Base-by-base conservation (phyloP, 2,888 invertebrate genomes). In the Athalia rosae region DNA sequence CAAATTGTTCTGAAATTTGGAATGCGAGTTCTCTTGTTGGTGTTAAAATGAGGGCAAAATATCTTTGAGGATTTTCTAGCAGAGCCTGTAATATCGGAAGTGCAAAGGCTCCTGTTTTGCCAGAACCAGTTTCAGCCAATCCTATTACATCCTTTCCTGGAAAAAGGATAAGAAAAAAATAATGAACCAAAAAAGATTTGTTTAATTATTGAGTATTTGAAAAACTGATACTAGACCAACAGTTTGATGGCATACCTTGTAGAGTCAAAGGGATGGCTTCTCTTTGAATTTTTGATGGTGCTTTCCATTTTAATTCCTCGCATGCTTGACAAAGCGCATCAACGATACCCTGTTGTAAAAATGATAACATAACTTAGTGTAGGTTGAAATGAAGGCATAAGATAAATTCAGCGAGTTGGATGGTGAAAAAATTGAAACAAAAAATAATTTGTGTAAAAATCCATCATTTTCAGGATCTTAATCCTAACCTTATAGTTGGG, bases 1-100 rank as follows among this genome's bases (percentile, higher is more conserved):
- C 97, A 91, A 99, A 98, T 88, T 99, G 99, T 90, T 99, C 99
- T 0, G 97, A 96, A 87, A 99, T 99, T 90, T 99, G 99, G 89
- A 98, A 98, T 3, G 99, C 99, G 85, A 99, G 91, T 90, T 99
- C 99, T 90, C 99, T 93, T 0, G 99, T 99, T 0, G 99, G 99
- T 13, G 99, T 99, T 73, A 99, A 90, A 81, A 99, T 92, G 0
- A 99, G 91, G 0, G 98, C 98, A 91, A 98, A 99, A 87, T 98
- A 95, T 88, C 98, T 92, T 88, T 99, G 99, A 0, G 99, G 99
- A 86, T 94, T 95, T 82, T 98, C 95, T 61, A 99, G 90, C 13
- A 99, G 91, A 0, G 96, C 93, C 87, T 99, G 99, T 48, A 99
- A 90, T 81, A 99, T 99, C 0, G 99, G 99, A 79, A 99, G 89